A percentile compares a stretch with the other conserved stretches of the same genome.
Evolutionary conservation across 2,888 invertebrate species (phyloP).

Genomic region (Pammene aurita): DNA sequence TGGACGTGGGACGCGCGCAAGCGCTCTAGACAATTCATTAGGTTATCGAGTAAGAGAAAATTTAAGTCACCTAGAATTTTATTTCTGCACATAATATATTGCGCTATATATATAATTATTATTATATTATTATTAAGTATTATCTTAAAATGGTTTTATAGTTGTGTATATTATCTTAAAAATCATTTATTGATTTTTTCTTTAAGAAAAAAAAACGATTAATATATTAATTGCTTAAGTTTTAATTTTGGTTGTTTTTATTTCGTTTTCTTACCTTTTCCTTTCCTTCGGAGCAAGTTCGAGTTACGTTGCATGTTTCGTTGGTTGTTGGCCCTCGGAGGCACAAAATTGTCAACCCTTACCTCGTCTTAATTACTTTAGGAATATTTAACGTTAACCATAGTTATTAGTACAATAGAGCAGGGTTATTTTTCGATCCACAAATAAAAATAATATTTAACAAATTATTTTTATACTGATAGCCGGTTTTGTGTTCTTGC

Average conservation of each 20-base stretch:
- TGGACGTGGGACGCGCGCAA: constrained; percentile 68
- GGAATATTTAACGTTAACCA: constrained; percentile 82
- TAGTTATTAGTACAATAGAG: constrained; percentile 83
- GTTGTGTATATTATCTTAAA: constrained; percentile 80
- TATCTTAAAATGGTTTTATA: constrained; percentile 83
- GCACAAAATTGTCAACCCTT: constrained; percentile 79
- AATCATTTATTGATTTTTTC: constrained; percentile 83
- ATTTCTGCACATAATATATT: constrained; percentile 84
- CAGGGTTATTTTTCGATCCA: constrained; percentile 84
- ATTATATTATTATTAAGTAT: constrained; percentile 83
- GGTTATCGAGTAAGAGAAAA: constrained; percentile 82
- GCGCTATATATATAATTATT: constrained; percentile 84
- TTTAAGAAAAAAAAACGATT: constrained; percentile 81
- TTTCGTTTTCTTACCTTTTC: constrained; percentile 67
- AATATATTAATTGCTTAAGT: constrained; percentile 84
- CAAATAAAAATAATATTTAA: constrained; percentile 73
- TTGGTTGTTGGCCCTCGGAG: constrained; percentile 62
- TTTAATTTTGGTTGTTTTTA: constrained; percentile 81
- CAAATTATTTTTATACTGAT: constrained; percentile 82
- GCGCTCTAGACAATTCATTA: constrained; percentile 82
- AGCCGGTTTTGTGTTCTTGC: constrained; percentile 81
- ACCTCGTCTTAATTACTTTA: constrained; percentile 81
- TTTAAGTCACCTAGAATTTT: constrained; percentile 84
- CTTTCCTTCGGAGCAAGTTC: constrained; percentile 69
- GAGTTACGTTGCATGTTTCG: constrained; percentile 57